Base-by-base conservation (phyloP, 2,888 invertebrate genomes). In the Cartodere bifasciata region DNA sequence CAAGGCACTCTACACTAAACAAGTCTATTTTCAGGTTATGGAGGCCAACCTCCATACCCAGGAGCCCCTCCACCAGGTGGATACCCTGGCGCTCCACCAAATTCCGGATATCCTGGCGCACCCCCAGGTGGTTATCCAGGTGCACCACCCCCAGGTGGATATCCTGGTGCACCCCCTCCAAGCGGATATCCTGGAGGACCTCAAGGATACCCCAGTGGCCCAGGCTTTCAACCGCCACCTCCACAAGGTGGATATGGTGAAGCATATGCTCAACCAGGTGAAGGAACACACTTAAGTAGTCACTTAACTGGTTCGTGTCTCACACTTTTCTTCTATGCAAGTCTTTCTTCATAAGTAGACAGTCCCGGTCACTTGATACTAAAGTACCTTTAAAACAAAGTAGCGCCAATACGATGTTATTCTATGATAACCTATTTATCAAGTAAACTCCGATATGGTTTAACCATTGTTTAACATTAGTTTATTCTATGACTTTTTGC, bases 131-230 rank as follows among this genome's bases (percentile, higher is more conserved):
- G 27, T 30, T 23, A 23, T 14, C 28, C 28, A 13, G 24, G 31
- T 25, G 6, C 14, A 5, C 12, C 10, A 6, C 13, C 17, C 13
- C 42, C 42, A 12, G 39, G n/a, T n/a, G n/a, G 20, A 7, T 17
- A 17, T 17, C 20, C 20, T 7, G 20, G 20, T 7, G 20, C 20
- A 17, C 20, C 20, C 6, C 20, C 6, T 6, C 20, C 20, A n/a
- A n/a, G n/a, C 9, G 20, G 20, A 7, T 17, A 17, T 17, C 20
- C 20, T 7, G 20, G 20, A 17, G 20, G 6, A 17, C 20, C 20
- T 17, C 6, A 9, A 17, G 20, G 6, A 6, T 17, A 17, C 20
- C 20, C 20, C 9, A 9, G 20, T 17, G 20, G 20, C 6, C 20
- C 20, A 17, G 20, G 20, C 9, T 17, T 17, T 17, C 6, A 17